phyloP scores from a whole-genome alignment of 2,797 vertebrate species.

The Rhinogobio ventralis region DNA sequence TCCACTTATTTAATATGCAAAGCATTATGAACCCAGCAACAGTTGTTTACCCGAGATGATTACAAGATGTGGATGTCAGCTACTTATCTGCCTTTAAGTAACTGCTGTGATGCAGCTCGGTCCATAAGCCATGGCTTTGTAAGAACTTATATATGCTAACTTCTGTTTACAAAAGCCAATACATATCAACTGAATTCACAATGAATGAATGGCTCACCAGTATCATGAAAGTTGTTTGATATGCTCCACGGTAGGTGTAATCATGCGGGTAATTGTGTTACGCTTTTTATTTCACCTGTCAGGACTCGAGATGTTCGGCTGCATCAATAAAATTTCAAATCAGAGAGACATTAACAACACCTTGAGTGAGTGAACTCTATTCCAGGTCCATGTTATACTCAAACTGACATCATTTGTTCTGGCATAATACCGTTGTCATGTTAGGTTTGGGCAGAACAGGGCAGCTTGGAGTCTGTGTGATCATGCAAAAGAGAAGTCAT shows the following conservation, averaged over 20 bases:
- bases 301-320: slow-evolving; percentile 14
- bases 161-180: not conserved
- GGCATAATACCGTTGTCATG: not conserved
- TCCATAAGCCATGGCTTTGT: slow-evolving; percentile 23
- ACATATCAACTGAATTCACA: slow-evolving; percentile 20
- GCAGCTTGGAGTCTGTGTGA: not conserved
- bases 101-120: slow-evolving; percentile 6
- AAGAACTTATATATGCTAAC: slow-evolving; percentile 2
- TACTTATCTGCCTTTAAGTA: not conserved
- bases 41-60: slow-evolving; percentile 28
- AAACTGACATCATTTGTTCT: slow-evolving; percentile 31
- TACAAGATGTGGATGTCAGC: slow-evolving; percentile 33
- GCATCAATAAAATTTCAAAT: slow-evolving; percentile 33
- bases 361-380: slow-evolving; percentile 6
- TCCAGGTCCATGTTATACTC: slow-evolving; percentile 10
- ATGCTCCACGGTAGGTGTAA: slow-evolving; percentile 24
- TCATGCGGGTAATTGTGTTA: slow-evolving; percentile 29
- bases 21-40: slow-evolving; percentile 4
- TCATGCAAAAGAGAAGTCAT: slow-evolving; percentile 11
- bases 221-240: slow-evolving; percentile 19
- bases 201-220: not conserved
- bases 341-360: slow-evolving; percentile 25
- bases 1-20: slow-evolving; percentile 16
- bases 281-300: slow-evolving; percentile 34
- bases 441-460: not conserved